Evolutionary conservation across 2,797 vertebrate species (phyloP).

Genomic region (Spheniscus humboldti): DNA sequence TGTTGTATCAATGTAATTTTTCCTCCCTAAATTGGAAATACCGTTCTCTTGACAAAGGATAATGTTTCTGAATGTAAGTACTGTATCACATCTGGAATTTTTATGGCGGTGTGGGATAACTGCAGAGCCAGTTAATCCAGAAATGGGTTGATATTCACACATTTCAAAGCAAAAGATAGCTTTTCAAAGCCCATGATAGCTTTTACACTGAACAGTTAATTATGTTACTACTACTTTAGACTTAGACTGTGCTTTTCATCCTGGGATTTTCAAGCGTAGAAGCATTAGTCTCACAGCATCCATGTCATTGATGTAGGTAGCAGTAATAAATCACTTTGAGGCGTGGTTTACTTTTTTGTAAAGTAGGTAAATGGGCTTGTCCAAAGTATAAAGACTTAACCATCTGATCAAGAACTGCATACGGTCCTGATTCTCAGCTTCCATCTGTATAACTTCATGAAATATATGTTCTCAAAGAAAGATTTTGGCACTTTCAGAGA

Average conservation of each 20-base stretch:
- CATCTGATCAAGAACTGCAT: neutral
- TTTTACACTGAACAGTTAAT: slow-evolving; percentile 18
- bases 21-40: neutral
- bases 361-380: neutral
- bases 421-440: neutral
- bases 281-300: neutral
- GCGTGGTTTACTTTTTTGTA: neutral
- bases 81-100: slow-evolving; percentile 17
- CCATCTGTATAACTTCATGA: neutral
- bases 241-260: neutral
- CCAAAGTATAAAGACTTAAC: neutral
- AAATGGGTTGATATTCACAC: neutral
- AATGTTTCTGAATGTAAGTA: neutral
- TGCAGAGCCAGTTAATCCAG: neutral
- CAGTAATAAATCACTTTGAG: slow-evolving; percentile 14
- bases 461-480: neutral
- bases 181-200: slow-evolving; percentile 13
- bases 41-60: neutral
- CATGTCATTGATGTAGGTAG: slow-evolving; percentile 8
- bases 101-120: neutral
- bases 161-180: neutral
- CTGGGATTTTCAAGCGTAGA: neutral
- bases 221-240: neutral
- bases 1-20: neutral
- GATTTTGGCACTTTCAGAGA: neutral